Evolutionary conservation across 2,113 vertebrate genomes (phyloP).

Genomic region (Solea solea): DNA sequence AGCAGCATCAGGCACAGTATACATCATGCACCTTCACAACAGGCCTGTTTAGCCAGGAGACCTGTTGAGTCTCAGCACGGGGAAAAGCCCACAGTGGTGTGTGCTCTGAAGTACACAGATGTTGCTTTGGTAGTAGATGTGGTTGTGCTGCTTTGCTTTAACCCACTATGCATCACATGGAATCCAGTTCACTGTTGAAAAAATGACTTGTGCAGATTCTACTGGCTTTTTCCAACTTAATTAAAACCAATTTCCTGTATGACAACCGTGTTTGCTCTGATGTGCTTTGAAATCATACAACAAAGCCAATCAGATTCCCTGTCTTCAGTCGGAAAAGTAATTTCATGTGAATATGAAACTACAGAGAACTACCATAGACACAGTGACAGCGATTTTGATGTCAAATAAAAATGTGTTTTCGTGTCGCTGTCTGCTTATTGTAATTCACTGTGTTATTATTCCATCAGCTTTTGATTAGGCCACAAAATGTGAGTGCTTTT

Average conservation of each 20-base stretch:
- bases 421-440: conserved; percentile 11
- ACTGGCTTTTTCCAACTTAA: conserved; percentile 41
- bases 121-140: conserved; percentile 63
- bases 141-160: conserved; percentile 29
- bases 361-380: conserved; percentile 8
- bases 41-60: background rate
- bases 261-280: conserved; percentile 41
- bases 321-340: conserved; percentile 29
- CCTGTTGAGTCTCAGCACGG: conserved; percentile 28
- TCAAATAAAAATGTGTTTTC: conserved; percentile 28
- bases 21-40: conserved; percentile 11
- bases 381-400: conserved; percentile 1
- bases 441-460: conserved; percentile 29
- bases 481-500: conserved; percentile 1
- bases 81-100: conserved; percentile 48
- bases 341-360: conserved; percentile 37
- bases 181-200: conserved; percentile 28
- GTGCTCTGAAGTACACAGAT: conserved; percentile 21
- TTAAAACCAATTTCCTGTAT: conserved; percentile 43
- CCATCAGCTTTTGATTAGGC: conserved; percentile 21
- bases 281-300: conserved; percentile 41
- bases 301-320: conserved; percentile 46
- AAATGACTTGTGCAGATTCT: conserved; percentile 24
- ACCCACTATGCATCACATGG: conserved; percentile 38
- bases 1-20: background rate